Evolutionary conservation across 2,113 vertebrate species (phyloP).

Genomic region (Percina caprodes): DNA sequence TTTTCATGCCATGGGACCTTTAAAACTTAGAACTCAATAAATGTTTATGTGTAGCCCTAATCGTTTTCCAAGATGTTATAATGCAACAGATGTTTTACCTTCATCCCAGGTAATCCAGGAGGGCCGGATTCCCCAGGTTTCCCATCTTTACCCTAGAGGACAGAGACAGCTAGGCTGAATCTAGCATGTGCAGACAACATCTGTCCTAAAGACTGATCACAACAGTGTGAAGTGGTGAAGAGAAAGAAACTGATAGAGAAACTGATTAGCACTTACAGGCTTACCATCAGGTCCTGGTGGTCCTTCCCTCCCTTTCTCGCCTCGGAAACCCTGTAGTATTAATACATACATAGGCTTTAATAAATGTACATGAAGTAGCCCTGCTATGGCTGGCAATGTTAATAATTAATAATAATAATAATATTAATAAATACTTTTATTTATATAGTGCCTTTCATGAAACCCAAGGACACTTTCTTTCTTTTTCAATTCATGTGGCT

Average conservation of each 20-base stretch:
- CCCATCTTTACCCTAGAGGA: slow-evolving; percentile 73
- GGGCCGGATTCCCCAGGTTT: slow-evolving; percentile 65
- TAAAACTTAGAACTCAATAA: no score
- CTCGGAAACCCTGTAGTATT: slow-evolving; percentile 73
- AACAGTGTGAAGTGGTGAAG: not conserved
- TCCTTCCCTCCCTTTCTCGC: slow-evolving; percentile 79
- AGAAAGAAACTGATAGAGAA: not conserved
- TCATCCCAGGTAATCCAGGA: slow-evolving; percentile 70
- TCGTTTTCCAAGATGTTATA: not conserved
- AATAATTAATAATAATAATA: no score
- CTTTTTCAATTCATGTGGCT: no score
- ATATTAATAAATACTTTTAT: no score
- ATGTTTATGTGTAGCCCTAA: no score
- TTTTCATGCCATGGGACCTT: no score
- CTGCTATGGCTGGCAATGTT: not conserved
- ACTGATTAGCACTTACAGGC: slow-evolving; percentile 77
- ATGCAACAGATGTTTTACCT: slow-evolving; percentile 60
- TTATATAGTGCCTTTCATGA: no score
- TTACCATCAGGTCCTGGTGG: slow-evolving; percentile 80
- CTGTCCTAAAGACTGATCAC: not conserved
- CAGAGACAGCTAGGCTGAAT: not conserved
- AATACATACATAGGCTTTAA: no score
- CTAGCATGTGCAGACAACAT: not conserved
- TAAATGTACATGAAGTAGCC: not conserved
- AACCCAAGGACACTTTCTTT: no score